Evolutionary conservation across 2,888 invertebrate genomes (phyloP).

Genomic region (Zonitis immaculata): DNA sequence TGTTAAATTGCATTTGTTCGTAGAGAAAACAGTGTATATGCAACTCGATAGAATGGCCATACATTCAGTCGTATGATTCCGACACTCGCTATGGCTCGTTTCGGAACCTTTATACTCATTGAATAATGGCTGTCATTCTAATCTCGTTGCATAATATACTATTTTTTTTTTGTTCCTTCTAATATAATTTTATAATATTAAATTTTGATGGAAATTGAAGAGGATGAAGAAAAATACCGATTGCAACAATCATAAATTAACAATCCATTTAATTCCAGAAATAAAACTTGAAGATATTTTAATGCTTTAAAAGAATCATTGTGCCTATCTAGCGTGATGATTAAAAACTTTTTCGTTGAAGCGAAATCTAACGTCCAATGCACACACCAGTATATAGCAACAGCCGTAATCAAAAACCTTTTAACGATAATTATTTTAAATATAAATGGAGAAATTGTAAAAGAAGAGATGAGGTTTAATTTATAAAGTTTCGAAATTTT

Average conservation of each 20-base stretch:
- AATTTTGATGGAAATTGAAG: not conserved
- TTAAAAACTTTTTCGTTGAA: constrained; percentile 15
- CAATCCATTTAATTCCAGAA: not conserved
- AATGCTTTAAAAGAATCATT: not conserved
- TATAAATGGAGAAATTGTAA: constrained; percentile 4
- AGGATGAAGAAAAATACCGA: not conserved
- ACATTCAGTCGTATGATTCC: no score
- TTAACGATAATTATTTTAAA: constrained; percentile 29
- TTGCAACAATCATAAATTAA: constrained; percentile 1
- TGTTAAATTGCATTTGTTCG: no score
- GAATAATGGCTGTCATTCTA: no score
- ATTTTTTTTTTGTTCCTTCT: no score
- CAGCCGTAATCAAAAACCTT: constrained; percentile 29
- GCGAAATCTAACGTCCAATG: not conserved
- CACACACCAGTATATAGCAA: not conserved
- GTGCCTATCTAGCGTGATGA: constrained; percentile 2
- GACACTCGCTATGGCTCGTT: no score
- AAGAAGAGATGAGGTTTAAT: constrained; percentile 23
- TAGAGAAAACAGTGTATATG: not conserved
- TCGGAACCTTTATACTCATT: no score
- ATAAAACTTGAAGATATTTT: constrained; percentile 1
- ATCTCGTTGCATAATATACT: no score
- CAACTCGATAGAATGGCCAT: not conserved
- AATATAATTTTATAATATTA: no score
- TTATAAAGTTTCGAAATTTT: constrained; percentile 26